A percentile compares a stretch with the other conserved stretches of the same genome.
phyloP scores from a whole-genome alignment of 1,140 invertebrate genomes.

The Monomorium pharaonis region DNA sequence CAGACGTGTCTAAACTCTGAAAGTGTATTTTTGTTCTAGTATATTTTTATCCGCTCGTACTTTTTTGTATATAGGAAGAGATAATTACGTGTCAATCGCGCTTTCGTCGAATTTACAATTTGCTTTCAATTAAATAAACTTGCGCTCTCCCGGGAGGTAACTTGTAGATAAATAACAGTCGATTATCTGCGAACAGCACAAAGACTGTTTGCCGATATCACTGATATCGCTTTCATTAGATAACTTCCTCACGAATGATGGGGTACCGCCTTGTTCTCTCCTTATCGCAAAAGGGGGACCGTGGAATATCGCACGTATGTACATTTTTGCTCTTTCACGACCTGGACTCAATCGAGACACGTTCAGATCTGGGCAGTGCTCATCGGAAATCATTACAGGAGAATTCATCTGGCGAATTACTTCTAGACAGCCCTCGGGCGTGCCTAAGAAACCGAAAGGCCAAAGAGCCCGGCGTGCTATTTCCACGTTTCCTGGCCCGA shows the following conservation, averaged over 20 bases:
- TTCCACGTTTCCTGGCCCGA: conserved; percentile 37
- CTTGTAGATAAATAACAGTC: background rate
- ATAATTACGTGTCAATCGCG: background rate
- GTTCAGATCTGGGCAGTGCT: background rate
- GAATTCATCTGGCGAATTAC: conserved; percentile 10
- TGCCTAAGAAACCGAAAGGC: background rate
- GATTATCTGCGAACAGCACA: background rate
- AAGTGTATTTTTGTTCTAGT: background rate
- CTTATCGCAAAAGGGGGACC: background rate
- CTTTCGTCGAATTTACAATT: background rate
- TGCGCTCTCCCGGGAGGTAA: background rate
- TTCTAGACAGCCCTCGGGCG: background rate
- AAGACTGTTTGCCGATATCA: background rate
- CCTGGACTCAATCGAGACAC: background rate
- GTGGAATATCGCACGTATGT: background rate
- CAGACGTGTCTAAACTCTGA: background rate
- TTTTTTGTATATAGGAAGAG: background rate
- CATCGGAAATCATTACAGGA: background rate
- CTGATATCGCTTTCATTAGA: background rate
- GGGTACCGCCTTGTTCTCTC: background rate
- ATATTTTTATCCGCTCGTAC: background rate
- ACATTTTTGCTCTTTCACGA: background rate
- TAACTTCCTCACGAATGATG: background rate
- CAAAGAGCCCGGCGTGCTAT: conserved; percentile 16
- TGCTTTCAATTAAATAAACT: background rate